Evolutionary conservation across 2,797 vertebrate genomes (phyloP).

Genomic region (Protosalanx chinensis): DNA sequence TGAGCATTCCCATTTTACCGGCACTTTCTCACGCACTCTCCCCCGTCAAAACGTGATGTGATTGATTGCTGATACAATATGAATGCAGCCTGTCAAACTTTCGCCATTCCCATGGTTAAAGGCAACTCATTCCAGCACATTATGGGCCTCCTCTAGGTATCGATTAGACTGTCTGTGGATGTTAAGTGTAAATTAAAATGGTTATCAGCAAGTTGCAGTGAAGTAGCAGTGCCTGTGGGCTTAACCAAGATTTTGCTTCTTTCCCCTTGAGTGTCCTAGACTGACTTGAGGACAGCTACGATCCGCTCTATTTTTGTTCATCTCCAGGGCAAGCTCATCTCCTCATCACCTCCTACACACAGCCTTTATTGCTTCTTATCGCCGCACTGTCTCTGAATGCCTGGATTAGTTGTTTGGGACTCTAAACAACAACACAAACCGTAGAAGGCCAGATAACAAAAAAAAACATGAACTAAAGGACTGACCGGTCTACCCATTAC

Average conservation of each 20-base stretch:
- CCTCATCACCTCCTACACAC: slow-evolving; percentile 26
- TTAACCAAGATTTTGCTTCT: slow-evolving; percentile 18
- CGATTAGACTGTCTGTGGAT: slow-evolving; percentile 43
- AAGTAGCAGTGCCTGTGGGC: slow-evolving; percentile 24
- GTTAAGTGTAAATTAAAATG: slow-evolving; percentile 61
- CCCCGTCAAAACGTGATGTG: not conserved
- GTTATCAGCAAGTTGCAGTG: slow-evolving; percentile 28
- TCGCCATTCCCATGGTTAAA: slow-evolving; percentile 15
- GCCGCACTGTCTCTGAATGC: slow-evolving; percentile 49
- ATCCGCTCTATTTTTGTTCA: slow-evolving; percentile 45
- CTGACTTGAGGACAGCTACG: slow-evolving; percentile 46
- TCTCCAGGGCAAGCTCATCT: slow-evolving; percentile 21
- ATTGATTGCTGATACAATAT: not conserved
- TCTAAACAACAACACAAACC: slow-evolving; percentile 17
- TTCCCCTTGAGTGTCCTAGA: slow-evolving; percentile 45
- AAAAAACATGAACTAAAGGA: not conserved
- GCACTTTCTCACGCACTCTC: slow-evolving; percentile 7
- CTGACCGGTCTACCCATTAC: not conserved
- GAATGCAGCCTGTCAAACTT: slow-evolving; percentile 10
- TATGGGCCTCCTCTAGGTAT: slow-evolving; percentile 42
- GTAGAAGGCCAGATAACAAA: not conserved
- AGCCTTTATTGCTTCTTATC: slow-evolving; percentile 59
- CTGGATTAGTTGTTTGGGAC: slow-evolving; percentile 34
- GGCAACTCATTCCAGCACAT: slow-evolving; percentile 15
- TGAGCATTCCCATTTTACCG: slow-evolving; percentile 21